phyloP scores from a whole-genome alignment of 2,797 vertebrate genomes.

The Eurystomus glaucurus region DNA sequence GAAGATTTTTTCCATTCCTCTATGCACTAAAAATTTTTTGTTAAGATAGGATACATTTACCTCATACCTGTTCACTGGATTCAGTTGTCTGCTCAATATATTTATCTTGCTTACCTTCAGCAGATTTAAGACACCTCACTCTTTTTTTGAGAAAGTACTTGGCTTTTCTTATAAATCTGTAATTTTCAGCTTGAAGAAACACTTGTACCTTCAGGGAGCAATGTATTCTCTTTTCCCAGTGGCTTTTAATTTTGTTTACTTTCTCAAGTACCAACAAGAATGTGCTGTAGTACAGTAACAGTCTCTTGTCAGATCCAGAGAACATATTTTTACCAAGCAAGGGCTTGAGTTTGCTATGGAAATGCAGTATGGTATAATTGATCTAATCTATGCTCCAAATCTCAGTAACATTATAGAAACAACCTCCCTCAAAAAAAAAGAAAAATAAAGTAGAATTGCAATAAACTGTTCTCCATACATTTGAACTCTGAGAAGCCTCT shows the following conservation, averaged over 20 bases:
- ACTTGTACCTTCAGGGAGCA: conserved; percentile 79
- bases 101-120: conserved; percentile 74
- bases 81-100: conserved; percentile 64
- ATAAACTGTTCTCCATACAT: conserved; percentile 14
- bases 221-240: conserved; percentile 75
- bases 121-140: conserved; percentile 73
- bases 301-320: conserved; percentile 37
- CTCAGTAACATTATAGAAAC: not conserved
- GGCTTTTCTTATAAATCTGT: conserved; percentile 82
- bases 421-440: not conserved
- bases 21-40: not conserved
- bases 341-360: not conserved
- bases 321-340: not conserved
- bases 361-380: conserved; percentile 4
- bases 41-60: conserved; percentile 22
- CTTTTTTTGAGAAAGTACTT: conserved; percentile 65
- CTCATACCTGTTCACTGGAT: conserved; percentile 41
- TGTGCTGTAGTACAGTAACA: conserved; percentile 38
- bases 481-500: not conserved
- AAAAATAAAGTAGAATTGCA: not conserved
- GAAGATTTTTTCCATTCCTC: not conserved
- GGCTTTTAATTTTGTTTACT: conserved; percentile 82
- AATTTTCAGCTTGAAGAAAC: conserved; percentile 85
- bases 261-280: conserved; percentile 77
- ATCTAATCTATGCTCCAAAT: not conserved